A percentile compares a stretch with the other conserved stretches of the same genome.
These are phyloP conservation scores for Apodemia mormo DNA, from an alignment of 2,888 invertebrate genomes.

Conservation along the genomic window DNA sequence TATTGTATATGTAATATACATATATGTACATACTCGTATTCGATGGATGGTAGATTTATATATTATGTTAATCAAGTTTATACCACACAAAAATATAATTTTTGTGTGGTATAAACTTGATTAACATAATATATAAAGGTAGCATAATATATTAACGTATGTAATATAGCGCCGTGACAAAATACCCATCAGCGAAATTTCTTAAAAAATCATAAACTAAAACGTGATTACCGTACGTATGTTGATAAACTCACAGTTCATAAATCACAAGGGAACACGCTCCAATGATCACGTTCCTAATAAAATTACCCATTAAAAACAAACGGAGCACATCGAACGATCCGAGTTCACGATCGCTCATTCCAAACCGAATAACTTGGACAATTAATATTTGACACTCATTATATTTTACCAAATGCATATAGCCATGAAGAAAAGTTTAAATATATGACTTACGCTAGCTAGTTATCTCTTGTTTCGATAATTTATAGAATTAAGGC, in stretches of 20 bases:
- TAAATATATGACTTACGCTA: conserved; percentile 13
- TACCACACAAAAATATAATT: no score
- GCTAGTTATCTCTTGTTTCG: background rate
- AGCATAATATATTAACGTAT: no score
- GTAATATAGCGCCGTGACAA: no score
- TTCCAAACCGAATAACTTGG: conserved; percentile 45
- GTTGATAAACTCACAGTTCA: conserved; percentile 16
- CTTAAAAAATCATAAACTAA: background rate
- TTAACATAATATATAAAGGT: no score
- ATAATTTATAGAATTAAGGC: background rate
- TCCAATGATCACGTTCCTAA: conserved; percentile 40
- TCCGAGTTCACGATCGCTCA: conserved; percentile 54
- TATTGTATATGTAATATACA: no score
- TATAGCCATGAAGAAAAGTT: conserved; percentile 24
- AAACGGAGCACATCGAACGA: conserved; percentile 62
- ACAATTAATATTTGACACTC: conserved; percentile 63
- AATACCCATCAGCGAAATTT: background rate
- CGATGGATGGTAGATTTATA: no score
- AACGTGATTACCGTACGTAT: background rate
- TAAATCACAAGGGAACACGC: conserved; percentile 24
- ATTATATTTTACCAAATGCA: conserved; percentile 46
- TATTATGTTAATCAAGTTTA: no score
- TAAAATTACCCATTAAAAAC: conserved; percentile 61
- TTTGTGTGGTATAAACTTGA: no score
- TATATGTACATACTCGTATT: no score